Percentiles rank a stretch among this genome's conserved stretches.
These are phyloP conservation scores for Cristatella mucedo DNA, from an alignment of 2,888 invertebrate species.

Conservation along the genomic window DNA sequence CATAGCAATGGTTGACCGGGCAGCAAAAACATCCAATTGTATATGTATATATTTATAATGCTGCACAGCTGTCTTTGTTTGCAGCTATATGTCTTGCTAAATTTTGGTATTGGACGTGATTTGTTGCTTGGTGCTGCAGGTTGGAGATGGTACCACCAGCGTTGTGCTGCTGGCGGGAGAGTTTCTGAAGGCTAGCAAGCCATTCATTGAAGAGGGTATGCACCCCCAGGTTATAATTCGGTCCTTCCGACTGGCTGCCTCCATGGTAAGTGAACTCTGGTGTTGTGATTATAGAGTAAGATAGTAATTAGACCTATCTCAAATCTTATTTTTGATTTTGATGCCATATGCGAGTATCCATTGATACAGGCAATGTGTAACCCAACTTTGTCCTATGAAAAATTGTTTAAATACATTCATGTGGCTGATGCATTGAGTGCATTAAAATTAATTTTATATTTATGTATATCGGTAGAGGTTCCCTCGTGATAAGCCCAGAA, in stretches of 20 bases:
- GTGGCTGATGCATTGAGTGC: no score
- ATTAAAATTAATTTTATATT: no score
- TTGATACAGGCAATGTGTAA: no score
- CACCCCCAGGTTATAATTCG: slow-evolving; percentile 84
- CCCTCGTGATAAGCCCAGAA: no score
- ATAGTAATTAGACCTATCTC: slow-evolving; percentile 12
- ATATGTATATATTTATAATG: neutral
- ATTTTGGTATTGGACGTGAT: neutral
- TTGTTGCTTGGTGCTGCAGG: slow-evolving; percentile 50
- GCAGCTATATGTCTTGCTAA: slow-evolving; percentile 5
- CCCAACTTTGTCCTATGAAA: no score
- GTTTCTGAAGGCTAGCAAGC: slow-evolving; percentile 79
- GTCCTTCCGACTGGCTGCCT: slow-evolving; percentile 67
- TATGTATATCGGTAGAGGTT: no score
- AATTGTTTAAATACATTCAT: no score
- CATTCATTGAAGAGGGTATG: slow-evolving; percentile 86
- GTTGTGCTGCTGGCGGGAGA: slow-evolving; percentile 90
- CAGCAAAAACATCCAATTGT: slow-evolving; percentile 1
- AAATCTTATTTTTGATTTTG: neutral
- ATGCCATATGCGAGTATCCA: no score
- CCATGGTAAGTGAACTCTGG: slow-evolving; percentile 45
- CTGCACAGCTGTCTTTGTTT: neutral
- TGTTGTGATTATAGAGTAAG: slow-evolving; percentile 40
- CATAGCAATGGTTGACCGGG: no score
- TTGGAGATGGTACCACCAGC: slow-evolving; percentile 96